A percentile compares a stretch with the other conserved stretches of the same genome.
phyloP scores from a whole-genome alignment of 2,113 vertebrate genomes.

The Cyprinus carpio region DNA sequence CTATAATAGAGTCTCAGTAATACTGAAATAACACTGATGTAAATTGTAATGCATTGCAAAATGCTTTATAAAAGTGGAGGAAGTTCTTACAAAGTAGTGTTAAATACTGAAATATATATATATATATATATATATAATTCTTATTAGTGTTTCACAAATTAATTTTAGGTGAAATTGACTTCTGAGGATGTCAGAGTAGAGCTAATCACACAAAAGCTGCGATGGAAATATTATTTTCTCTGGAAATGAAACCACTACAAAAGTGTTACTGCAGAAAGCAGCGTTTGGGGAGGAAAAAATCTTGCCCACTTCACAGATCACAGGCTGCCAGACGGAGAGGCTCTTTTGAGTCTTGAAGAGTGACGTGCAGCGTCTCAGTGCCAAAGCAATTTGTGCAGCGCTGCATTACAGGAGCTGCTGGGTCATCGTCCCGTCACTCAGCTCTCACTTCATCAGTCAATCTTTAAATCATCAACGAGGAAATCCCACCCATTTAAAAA shows the following conservation, averaged over 20 bases:
- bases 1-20: background rate
- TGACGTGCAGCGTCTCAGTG: slow-evolving; percentile 16
- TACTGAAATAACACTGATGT: background rate
- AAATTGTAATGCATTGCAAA: too few species aligned
- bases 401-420: background rate
- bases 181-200: background rate
- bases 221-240: background rate
- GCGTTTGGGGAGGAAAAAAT: background rate
- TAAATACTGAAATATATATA: too few species aligned
- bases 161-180: background rate
- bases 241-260: background rate
- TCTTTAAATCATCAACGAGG: background rate
- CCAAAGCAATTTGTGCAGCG: slow-evolving; percentile 6
- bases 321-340: background rate
- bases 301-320: background rate
- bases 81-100: too few species aligned
- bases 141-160: background rate
- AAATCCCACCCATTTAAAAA: background rate
- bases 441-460: too few species aligned
- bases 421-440: slow-evolving; percentile 22
- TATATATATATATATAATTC: too few species aligned
- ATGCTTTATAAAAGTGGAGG: too few species aligned
- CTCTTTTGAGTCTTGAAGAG: background rate
- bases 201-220: background rate
- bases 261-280: background rate